Evolutionary conservation across 1,140 invertebrate species (phyloP).

Genomic region (Anastrepha obliqua): DNA sequence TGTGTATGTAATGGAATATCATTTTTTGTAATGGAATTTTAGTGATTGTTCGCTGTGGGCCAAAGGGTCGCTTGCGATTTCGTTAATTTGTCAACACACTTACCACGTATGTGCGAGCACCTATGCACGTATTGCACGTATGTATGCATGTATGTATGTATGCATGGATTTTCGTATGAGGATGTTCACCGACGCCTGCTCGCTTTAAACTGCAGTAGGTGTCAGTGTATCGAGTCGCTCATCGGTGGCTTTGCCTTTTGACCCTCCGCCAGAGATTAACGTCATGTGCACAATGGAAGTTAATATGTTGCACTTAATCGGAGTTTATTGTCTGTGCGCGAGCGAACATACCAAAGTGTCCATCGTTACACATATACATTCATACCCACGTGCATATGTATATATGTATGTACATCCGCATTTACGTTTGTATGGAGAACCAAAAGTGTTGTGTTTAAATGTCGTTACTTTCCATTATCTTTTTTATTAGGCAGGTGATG

Average conservation of each 20-base stretch:
- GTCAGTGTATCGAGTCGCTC: conserved; percentile 6
- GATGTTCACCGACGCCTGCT: not conserved
- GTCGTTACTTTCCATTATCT: conserved; percentile 31
- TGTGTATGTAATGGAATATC: not conserved
- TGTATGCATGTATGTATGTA: too few species aligned
- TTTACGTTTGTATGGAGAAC: not conserved
- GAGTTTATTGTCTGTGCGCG: not conserved
- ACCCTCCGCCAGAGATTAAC: conserved; percentile 29
- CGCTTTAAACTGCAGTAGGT: not conserved
- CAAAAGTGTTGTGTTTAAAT: not conserved
- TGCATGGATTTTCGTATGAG: not conserved
- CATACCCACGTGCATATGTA: not conserved
- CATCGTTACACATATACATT: not conserved
- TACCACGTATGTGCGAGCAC: not conserved
- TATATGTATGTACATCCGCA: too few species aligned
- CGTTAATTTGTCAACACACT: conserved; percentile 51
- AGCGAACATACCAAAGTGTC: not conserved
- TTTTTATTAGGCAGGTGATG: conserved; percentile 23
- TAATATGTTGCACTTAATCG: conserved; percentile 45
- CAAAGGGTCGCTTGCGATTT: conserved; percentile 41
- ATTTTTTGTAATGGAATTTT: conserved; percentile 2
- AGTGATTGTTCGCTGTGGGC: conserved; percentile 22
- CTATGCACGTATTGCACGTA: not conserved
- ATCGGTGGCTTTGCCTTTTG: conserved; percentile 46
- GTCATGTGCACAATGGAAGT: conserved; percentile 47